phyloP scores from a whole-genome alignment of 2,113 vertebrate genomes.

The Centrocercus urophasianus region DNA sequence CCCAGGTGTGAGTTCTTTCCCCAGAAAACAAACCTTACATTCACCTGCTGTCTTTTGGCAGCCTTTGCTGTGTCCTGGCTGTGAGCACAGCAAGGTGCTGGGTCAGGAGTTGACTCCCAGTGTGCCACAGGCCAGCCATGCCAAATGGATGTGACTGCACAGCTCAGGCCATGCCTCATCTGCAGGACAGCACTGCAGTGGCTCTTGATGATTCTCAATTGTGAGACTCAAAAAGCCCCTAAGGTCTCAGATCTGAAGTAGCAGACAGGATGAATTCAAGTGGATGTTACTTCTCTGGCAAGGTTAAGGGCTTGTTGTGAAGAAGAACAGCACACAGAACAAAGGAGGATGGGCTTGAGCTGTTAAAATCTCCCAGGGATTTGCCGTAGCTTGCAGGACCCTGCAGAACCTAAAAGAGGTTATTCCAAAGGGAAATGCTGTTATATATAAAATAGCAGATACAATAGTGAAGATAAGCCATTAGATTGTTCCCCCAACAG shows the following conservation, averaged over 20 bases:
- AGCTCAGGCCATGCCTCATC: neutral
- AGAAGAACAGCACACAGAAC: neutral
- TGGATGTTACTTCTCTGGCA: neutral
- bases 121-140: neutral
- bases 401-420: neutral
- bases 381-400: neutral
- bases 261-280: neutral
- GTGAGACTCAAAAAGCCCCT: rapidly evolving
- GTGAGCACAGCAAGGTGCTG: neutral
- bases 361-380: neutral
- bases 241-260: neutral
- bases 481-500: neutral
- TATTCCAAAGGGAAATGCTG: neutral
- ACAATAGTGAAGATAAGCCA: neutral
- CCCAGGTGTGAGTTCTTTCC: constrained; percentile 14
- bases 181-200: rapidly evolving
- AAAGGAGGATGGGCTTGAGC: neutral
- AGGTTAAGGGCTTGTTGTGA: neutral
- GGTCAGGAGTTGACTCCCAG: constrained; percentile 15
- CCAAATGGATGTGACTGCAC: neutral
- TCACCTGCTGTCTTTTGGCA: neutral
- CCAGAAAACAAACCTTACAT: constrained; percentile 11
- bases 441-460: neutral
- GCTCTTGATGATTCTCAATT: neutral
- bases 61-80: neutral